phyloP scores from a whole-genome alignment of 1,140 invertebrate species.

The Dendroctonus valens region DNA sequence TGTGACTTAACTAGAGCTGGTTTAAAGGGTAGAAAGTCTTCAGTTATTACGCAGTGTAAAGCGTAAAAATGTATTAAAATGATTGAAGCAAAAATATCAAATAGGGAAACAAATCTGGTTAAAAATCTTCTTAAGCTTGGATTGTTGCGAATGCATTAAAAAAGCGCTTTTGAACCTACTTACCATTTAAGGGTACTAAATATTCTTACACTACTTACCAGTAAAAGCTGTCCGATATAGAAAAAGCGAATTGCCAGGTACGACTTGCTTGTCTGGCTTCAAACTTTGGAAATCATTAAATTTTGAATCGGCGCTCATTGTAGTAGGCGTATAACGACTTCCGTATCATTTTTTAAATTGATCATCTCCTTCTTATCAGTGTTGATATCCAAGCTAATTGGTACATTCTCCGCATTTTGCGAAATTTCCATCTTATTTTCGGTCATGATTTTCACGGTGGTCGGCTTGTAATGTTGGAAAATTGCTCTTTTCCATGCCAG shows the following conservation, averaged over 20 bases:
- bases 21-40: too few relatives aligned
- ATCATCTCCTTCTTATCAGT: conserved; percentile 11
- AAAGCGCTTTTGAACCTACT: background rate
- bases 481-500: too few relatives aligned
- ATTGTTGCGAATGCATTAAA: background rate
- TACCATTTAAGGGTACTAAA: background rate
- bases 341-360: conserved; percentile 13
- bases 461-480: too few relatives aligned
- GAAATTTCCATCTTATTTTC: conserved; percentile 3
- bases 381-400: conserved; percentile 15
- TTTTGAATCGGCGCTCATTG: conserved; percentile 2
- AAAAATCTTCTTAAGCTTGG: background rate
- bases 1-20: too few relatives aligned
- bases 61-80: too few relatives aligned
- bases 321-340: conserved; percentile 31
- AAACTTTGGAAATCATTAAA: conserved; percentile 23
- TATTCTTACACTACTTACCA: conserved; percentile 21
- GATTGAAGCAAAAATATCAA: too few relatives aligned
- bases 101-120: background rate
- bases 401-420: conserved; percentile 3
- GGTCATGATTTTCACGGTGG: background rate
- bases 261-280: conserved; percentile 12
- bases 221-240: conserved; percentile 22
- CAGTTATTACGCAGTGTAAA: too few relatives aligned
- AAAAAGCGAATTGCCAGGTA: conserved; percentile 9